Conservation (phyloP, 92 coral and sea anemone genomes). For the Umimayanthus chanpuru region DNA sequence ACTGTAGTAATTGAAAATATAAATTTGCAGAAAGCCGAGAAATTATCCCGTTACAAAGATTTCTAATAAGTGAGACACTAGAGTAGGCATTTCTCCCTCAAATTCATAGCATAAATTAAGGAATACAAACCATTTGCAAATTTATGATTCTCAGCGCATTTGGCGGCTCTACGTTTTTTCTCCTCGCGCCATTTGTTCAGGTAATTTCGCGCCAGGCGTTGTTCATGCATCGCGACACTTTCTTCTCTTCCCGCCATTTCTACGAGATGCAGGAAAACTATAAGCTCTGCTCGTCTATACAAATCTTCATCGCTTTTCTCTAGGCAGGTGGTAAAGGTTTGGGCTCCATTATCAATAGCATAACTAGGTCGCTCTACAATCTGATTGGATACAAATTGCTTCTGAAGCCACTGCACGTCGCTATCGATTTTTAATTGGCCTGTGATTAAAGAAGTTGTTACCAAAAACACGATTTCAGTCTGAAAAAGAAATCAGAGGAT, state of each 20-base stretch:
- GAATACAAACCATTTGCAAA: constrained; percentile 76
- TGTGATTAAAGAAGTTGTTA: background rate
- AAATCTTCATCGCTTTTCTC: background rate
- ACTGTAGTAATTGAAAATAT: too few species aligned
- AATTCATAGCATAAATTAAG: background rate
- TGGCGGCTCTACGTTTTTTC: constrained; percentile 62
- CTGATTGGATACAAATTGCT: constrained; percentile 9
- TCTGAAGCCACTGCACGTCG: background rate
- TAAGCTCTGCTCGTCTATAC: background rate
- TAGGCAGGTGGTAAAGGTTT: constrained; percentile 24
- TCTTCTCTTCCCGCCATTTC: constrained; percentile 49
- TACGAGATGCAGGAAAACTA: background rate
- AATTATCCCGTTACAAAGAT: background rate
- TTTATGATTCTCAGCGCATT: constrained; percentile 84
- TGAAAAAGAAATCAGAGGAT: background rate
- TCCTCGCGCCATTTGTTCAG: constrained; percentile 70
- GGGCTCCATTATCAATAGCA: background rate
- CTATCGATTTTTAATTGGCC: constrained; percentile 3
- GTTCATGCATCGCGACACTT: background rate
- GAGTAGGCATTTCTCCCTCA: background rate
- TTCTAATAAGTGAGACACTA: background rate
- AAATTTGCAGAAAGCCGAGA: background rate
- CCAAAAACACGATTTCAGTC: background rate
- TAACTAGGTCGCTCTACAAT: background rate
- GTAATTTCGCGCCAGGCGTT: constrained; percentile 47